A percentile compares a stretch with the other conserved stretches of the same genome.
phyloP scores from a whole-genome alignment of 2,888 invertebrate species.

The Atethmia centrago region DNA sequence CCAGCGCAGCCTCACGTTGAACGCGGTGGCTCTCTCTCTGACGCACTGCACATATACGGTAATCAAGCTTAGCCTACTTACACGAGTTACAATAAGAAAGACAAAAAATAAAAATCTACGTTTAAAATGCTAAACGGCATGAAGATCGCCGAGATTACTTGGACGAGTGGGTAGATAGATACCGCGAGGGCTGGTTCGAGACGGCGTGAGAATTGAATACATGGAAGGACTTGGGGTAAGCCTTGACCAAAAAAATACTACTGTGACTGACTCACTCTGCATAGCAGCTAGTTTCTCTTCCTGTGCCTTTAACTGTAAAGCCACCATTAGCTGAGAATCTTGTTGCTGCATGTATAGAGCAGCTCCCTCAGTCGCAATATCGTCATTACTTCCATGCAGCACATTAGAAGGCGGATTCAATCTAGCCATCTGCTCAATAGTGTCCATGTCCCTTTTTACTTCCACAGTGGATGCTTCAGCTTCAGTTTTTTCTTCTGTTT shows the following conservation, averaged over 20 bases:
- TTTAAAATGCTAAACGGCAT: neutral
- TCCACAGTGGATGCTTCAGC: slow-evolving; percentile 51
- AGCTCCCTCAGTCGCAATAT: slow-evolving; percentile 89
- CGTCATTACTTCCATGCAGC: slow-evolving; percentile 76
- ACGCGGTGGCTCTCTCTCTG: slow-evolving; percentile 86
- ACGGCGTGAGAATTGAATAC: neutral
- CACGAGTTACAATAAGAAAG: no score
- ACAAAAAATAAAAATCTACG: neutral
- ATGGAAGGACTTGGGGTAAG: neutral
- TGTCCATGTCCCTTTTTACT: slow-evolving; percentile 42
- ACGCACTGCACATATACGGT: slow-evolving; percentile 72
- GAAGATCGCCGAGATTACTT: neutral
- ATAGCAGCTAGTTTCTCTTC: slow-evolving; percentile 91
- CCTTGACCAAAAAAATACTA: neutral
- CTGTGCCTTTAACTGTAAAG: slow-evolving; percentile 91
- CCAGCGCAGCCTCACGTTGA: slow-evolving; percentile 88
- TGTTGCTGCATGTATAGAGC: slow-evolving; percentile 91
- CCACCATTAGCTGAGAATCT: slow-evolving; percentile 91
- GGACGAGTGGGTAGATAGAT: no score
- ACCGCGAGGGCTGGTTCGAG: neutral
- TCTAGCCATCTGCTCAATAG: slow-evolving; percentile 43
- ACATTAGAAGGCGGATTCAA: slow-evolving; percentile 56
- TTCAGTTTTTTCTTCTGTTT: slow-evolving; percentile 58
- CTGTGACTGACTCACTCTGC: slow-evolving; percentile 80
- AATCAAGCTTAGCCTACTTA: no score